Conservation (phyloP, 2,888 invertebrate species). For the Prosopocoilus inquinatus region DNA sequence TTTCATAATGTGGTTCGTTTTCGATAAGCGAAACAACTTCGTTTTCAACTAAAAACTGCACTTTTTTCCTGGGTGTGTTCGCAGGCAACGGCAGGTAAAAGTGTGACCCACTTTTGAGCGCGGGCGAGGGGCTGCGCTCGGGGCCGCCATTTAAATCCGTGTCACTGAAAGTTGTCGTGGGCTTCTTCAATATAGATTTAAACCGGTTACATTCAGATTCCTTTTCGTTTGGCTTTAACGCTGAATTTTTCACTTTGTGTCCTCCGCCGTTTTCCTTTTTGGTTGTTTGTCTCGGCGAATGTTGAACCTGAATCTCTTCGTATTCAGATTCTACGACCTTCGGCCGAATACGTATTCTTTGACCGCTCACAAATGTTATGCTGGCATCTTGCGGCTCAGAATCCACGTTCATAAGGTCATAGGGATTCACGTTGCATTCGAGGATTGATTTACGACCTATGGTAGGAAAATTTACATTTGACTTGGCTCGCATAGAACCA, state of each 20-base stretch:
- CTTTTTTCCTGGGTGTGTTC: conserved; percentile 61
- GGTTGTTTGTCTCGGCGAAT: conserved; percentile 17
- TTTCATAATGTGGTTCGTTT: conserved; percentile 21
- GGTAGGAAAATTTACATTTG: conserved; percentile 38
- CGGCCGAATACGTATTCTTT: conserved; percentile 51
- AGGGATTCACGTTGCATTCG: conserved; percentile 82
- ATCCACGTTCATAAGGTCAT: conserved; percentile 67
- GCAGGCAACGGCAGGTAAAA: conserved; percentile 62
- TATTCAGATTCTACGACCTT: conserved; percentile 37
- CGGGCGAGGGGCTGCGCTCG: conserved; percentile 43
- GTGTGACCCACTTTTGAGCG: conserved; percentile 52
- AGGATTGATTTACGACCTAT: conserved; percentile 67
- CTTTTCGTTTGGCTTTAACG: conserved; percentile 33
- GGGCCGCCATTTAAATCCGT: conserved; percentile 40
- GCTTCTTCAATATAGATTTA: conserved; percentile 59
- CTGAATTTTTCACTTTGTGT: conserved; percentile 13
- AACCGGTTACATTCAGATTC: conserved; percentile 41
- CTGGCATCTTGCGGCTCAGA: conserved; percentile 34
- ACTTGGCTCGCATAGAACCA: conserved; percentile 30
- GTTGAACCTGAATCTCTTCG: conserved; percentile 39
- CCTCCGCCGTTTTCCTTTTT: conserved; percentile 11
- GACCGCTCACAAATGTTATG: conserved; percentile 45
- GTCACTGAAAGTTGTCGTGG: conserved; percentile 46
- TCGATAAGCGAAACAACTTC: conserved; percentile 40
- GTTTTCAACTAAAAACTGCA: conserved; percentile 70